Evolutionary conservation across 2,888 invertebrate species (phyloP).

Genomic region (Zelleria hepariella): DNA sequence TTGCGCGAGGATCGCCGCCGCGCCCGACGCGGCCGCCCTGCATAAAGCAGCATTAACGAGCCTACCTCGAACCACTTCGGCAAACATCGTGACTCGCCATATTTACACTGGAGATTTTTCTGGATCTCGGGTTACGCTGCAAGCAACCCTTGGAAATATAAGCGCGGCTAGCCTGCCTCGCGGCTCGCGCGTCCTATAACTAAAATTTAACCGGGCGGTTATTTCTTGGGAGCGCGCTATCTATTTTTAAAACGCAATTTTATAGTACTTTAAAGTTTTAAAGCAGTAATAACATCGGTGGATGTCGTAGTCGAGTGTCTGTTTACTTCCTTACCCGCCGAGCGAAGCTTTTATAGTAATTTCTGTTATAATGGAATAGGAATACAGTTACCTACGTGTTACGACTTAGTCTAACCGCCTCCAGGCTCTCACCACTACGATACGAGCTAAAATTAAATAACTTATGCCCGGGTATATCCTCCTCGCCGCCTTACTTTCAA

Average conservation of each 20-base stretch:
- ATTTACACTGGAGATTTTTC: constrained; percentile 33
- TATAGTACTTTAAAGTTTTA: constrained; percentile 3
- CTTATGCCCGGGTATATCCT: constrained; percentile 7
- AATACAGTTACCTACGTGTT: background rate
- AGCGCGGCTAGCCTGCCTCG: background rate
- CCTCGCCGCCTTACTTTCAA: constrained; percentile 10
- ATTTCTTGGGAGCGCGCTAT: background rate
- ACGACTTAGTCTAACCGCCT: constrained; percentile 1
- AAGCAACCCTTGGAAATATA: constrained; percentile 5
- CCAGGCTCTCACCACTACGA: constrained; percentile 9
- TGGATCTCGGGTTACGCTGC: constrained; percentile 24
- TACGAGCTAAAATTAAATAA: constrained; percentile 8
- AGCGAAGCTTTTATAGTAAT: background rate
- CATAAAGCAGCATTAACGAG: constrained; percentile 47
- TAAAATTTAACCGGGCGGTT: constrained; percentile 7
- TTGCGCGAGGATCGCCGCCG: constrained; percentile 35
- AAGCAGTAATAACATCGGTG: background rate
- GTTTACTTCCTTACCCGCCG: background rate
- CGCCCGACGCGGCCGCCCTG: constrained; percentile 30
- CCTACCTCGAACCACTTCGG: constrained; percentile 25
- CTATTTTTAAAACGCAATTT: constrained; percentile 1
- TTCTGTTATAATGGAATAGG: background rate
- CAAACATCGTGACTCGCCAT: constrained; percentile 42
- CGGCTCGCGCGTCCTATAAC: background rate
- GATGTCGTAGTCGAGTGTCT: background rate